Evolutionary conservation across 37 sponge, comb jelly and placozoan species (phyloP), one percentile per base, ranked within the genome.

Genomic region (Dysidea cf. avara): DNA sequence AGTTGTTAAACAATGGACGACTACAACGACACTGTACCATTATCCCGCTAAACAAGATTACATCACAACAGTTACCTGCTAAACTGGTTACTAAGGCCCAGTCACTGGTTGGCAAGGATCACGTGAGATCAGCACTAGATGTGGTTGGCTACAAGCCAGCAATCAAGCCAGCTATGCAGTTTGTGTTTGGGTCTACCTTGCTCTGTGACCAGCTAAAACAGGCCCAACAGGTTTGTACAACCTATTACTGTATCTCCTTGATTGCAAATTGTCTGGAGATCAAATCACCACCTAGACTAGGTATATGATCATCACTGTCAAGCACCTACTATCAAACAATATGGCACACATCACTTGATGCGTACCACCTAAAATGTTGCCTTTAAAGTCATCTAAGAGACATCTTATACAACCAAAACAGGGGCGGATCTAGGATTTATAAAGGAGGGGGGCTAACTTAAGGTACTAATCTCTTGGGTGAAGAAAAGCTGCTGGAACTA

Each of bases 31-130:
- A 95, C 32, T 88, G 77, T 56, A 94, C 95, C 33, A 85, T 97
- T 74, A 88, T 97, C 33, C 99, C 99, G 7, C 89, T 97, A 33
- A 97, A 97, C 81, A 94, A 97, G 67, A 97, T 97, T 30, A 56
- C 68, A 3, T 61, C 87, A 22, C 51, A 63, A 34, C 61, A 71
- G 25, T 86, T 97, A 72, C 73, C 68, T 13, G 21, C 46, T 46
- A 81, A 83, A 25, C 69, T 58, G 16, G 77, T 86, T 49, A 85
- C 56, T 71, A 75, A 71, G 36, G 92, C 92, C 30, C 78, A 87
- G 52, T 20, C 66, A 11, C 77, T 94, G 61, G 92, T 86, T 53
- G 94, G 94, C n/a, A 58, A 58, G 51, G 79, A 77, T 25, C 72
- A 85, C 39, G 96, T 69, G 24, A 65, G 71, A 13, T 84, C 86